These are phyloP conservation scores for Pelosia muscerda DNA, from an alignment of 2,888 invertebrate species.

Conservation along the genomic window DNA sequence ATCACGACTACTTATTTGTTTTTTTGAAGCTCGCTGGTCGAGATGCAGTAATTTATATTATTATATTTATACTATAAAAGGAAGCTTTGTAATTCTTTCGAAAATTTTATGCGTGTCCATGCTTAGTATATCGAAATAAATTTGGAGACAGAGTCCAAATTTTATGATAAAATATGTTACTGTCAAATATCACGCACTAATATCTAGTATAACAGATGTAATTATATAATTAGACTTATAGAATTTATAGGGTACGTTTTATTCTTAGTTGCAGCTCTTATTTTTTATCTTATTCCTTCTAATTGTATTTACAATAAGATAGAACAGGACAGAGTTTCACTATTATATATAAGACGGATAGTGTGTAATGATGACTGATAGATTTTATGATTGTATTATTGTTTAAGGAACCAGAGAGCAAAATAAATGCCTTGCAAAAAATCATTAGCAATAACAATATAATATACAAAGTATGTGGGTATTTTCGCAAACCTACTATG, in stretches of 20 bases:
- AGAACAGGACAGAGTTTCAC: background rate
- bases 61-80: background rate
- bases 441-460: background rate
- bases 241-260: background rate
- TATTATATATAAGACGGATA: conserved; percentile 14
- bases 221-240: conserved; percentile 23
- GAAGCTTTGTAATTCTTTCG: background rate
- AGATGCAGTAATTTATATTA: conserved; percentile 23
- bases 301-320: background rate
- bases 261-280: background rate
- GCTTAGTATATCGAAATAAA: no score
- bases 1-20: background rate
- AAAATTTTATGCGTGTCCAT: background rate
- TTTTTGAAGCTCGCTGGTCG: conserved; percentile 48
- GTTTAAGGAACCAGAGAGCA: conserved; percentile 17
- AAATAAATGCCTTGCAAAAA: background rate
- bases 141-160: background rate
- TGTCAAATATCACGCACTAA: background rate
- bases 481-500: background rate
- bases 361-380: conserved; percentile 21
- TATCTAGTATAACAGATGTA: conserved; percentile 19
- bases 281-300: background rate
- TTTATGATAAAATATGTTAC: background rate
- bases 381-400: conserved; percentile 12
- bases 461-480: background rate